A percentile compares a stretch with the other conserved stretches of the same genome.
Conservation (phyloP, 1,140 invertebrate species). For the Bombus confusus region DNA sequence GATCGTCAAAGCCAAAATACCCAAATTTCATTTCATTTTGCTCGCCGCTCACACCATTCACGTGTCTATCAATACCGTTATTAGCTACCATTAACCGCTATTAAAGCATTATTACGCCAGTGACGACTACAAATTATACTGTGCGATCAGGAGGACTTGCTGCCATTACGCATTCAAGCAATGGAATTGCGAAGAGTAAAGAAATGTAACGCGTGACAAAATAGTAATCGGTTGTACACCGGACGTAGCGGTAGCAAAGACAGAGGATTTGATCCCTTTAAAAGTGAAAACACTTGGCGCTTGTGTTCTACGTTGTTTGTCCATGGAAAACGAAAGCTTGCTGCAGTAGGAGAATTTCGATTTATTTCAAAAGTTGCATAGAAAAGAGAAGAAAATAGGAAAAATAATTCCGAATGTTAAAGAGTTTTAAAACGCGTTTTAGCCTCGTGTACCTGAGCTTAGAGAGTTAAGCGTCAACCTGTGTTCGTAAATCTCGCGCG, state of each 20-base stretch:
- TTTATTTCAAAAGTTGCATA: too few species aligned
- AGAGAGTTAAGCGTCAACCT: not conserved
- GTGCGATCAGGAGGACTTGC: too few species aligned
- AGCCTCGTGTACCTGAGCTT: not conserved
- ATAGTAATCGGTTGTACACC: too few species aligned
- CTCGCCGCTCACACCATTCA: too few species aligned
- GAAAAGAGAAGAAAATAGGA: too few species aligned
- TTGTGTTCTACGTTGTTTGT: not conserved
- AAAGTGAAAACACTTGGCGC: not conserved
- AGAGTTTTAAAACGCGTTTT: not conserved
- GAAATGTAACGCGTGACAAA: too few species aligned
- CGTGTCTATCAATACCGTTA: too few species aligned
- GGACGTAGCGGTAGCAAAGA: rapidly evolving
- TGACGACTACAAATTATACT: too few species aligned
- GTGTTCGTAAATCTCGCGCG: slow-evolving; percentile 18
- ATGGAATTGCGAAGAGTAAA: too few species aligned
- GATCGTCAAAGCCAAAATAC: not conserved
- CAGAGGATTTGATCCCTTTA: not conserved
- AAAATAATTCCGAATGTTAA: not conserved
- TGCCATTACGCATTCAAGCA: too few species aligned
- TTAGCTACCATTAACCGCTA: too few species aligned
- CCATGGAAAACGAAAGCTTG: not conserved
- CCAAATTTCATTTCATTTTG: not conserved
- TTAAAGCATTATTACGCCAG: too few species aligned
- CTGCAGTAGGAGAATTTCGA: not conserved